Base-by-base conservation (phyloP, 2,888 invertebrate genomes). In the Melinaea menophilus region DNA sequence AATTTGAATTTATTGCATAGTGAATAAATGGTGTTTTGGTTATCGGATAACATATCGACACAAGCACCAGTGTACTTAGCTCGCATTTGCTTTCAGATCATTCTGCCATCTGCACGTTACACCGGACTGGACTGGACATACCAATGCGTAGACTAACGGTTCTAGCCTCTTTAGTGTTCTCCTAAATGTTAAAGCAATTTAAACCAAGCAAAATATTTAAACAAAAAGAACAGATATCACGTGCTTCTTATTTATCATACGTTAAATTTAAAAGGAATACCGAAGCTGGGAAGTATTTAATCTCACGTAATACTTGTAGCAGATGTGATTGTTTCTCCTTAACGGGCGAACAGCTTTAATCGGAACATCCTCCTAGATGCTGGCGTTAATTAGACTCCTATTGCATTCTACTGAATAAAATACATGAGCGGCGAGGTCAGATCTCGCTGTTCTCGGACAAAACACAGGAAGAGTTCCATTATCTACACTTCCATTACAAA, bases 1-100 rank as follows among this genome's bases (percentile, higher is more conserved):
- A 91, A 91, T 91, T 91, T 90, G 90, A 91, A 91, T 91, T 91
- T 91, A 91, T 91, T 90, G 88, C 90, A 79, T 79, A 84, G 82
- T 86, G 88, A 85, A 88, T 88, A 89, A 89, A 90, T 88, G 86
- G 88, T 86, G 79, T 79, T 78, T 73, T 64, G 82, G 86, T 85
- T 89, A 88, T 89, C 88, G 77, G 76, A 75, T 71, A 75, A 79
- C 86, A 81, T 78, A 89, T 88, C 89, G 86, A 83, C 79, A 81
- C 77, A 79, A 51, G 79, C 72, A 75, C 76, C 76, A 76, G 76
- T 78, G 80, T 75, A 75, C 73, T 71, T 71, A 71, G 76, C 72
- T 72, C 73, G 70, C 69, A 65, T 65, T 66, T 67, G 69, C 71
- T 64, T 64, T 69, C 70, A 74, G 64, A 73, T 76, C 71, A 69